Base-by-base conservation (phyloP, 1,140 invertebrate species). In the Meloidogyne hapla region DNA sequence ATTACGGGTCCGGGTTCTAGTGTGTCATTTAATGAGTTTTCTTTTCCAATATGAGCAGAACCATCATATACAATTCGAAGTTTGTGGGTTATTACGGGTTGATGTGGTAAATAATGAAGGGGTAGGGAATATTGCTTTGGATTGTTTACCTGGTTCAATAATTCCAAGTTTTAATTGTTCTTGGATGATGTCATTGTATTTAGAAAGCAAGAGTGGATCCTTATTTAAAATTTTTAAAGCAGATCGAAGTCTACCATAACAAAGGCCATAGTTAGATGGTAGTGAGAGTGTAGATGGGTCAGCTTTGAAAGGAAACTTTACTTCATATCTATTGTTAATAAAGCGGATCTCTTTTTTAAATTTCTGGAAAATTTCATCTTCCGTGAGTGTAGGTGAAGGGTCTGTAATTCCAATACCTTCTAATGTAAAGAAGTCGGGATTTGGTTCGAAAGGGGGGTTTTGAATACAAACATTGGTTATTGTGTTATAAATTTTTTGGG, bases 21-120 rank as follows among this genome's bases (percentile, higher is more conserved):
- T 9, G 23, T 33, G 8, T 72, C 70, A 15, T 72, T 72, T 15
- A 72, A 13, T 0, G 70, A 67, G 0, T 26, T 15, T 1, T 26
- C 42, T 2, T 68, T 63, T 1, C 61, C 61, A 15, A 10, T 63
- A 4, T 67, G n/a, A 1, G 70, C 70, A 1, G 70, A 72, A 0
- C 70, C 70, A 28, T 72, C 70, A 28, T 72, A 72, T 9, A 72
- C 70, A 13, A 72, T 72, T 25, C 70, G 0, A 2, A 72, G 6
- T 63, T 72, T 72, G 3, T 23, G n/a, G 4, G 1, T 10, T 1
- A 72, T 65, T 9, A 72, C 70, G 0, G 70, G 70, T 0, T 72
- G 70, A 15, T 72, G 70, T 10, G 70, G 21, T 0, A 72, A 12
- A 63, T 72, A 72, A 33, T 72, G 48, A 0, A 72, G 21, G 10